Evolutionary conservation across 2,113 vertebrate genomes (phyloP).

Genomic region (Neolamprologus tretocephalus): DNA sequence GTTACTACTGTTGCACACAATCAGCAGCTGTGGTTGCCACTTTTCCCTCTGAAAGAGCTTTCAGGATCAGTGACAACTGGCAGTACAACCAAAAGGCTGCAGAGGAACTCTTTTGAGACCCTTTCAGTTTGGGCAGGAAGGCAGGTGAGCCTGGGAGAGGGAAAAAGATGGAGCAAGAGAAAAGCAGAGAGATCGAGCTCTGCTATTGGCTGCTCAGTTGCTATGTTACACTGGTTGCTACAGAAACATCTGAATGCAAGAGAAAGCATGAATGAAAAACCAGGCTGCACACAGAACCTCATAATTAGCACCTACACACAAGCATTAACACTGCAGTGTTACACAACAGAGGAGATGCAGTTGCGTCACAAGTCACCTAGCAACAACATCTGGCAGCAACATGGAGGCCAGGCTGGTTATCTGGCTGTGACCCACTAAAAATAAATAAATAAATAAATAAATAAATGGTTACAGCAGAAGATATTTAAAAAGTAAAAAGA

Average conservation of each 20-base stretch:
- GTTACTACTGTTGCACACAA: not conserved
- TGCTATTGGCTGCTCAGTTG: slow-evolving; percentile 48
- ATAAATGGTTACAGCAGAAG: not conserved
- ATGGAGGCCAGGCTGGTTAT: not conserved
- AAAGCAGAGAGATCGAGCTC: not conserved
- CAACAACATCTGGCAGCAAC: slow-evolving; percentile 6
- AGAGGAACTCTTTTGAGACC: not conserved
- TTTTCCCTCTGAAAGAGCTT: not conserved
- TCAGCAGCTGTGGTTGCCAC: not conserved
- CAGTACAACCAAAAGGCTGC: not conserved
- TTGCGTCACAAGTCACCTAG: slow-evolving; percentile 6
- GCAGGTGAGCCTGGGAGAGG: not conserved
- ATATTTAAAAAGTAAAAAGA: not conserved
- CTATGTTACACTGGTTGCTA: slow-evolving; percentile 65
- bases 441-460: not conserved
- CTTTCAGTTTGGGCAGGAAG: not conserved
- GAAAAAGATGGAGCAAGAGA: not conserved
- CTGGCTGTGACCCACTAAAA: not conserved
- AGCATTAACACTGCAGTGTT: not conserved
- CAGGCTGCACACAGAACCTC: not conserved
- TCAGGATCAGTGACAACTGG: not conserved
- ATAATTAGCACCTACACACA: not conserved
- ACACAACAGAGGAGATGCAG: not conserved
- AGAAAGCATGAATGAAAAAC: slow-evolving; percentile 51
- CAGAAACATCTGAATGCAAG: slow-evolving; percentile 65